Percentiles rank a stretch among this genome's conserved stretches.
These are phyloP conservation scores for Gymnopithys bicolor DNA, from an alignment of 2,797 vertebrate species.

Conservation along the genomic window DNA sequence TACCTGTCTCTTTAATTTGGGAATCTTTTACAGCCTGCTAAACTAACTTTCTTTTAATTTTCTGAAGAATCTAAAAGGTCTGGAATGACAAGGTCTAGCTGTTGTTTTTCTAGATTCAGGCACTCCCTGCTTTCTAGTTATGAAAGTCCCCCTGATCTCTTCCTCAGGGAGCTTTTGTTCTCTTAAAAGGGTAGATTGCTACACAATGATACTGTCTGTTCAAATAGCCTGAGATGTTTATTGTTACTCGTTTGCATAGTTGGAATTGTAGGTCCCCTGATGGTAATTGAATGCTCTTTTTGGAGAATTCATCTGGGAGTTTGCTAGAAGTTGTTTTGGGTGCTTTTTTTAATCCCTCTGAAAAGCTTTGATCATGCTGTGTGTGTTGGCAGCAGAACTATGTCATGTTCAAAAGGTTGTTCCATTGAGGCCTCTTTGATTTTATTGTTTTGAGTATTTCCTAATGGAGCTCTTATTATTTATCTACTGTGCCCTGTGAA, in stretches of 20 bases:
- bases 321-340: background rate
- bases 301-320: background rate
- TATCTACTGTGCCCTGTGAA: background rate
- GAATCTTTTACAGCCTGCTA: background rate
- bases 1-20: background rate
- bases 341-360: background rate
- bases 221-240: background rate
- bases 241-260: background rate
- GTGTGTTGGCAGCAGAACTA: background rate
- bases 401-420: background rate
- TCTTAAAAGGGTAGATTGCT: background rate
- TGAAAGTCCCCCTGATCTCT: background rate
- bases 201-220: background rate
- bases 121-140: background rate
- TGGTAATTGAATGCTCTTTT: background rate
- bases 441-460: background rate
- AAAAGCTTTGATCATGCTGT: slow-evolving; percentile 9
- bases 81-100: background rate
- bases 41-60: background rate
- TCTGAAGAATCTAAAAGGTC: background rate
- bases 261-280: background rate
- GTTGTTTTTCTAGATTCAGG: background rate
- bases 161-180: background rate
- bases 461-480: background rate
- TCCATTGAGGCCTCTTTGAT: slow-evolving; percentile 1